Evolutionary conservation across 2,113 vertebrate genomes (phyloP), one percentile per base, ranked within the genome.

Genomic region (Apaloderma vittatum): DNA sequence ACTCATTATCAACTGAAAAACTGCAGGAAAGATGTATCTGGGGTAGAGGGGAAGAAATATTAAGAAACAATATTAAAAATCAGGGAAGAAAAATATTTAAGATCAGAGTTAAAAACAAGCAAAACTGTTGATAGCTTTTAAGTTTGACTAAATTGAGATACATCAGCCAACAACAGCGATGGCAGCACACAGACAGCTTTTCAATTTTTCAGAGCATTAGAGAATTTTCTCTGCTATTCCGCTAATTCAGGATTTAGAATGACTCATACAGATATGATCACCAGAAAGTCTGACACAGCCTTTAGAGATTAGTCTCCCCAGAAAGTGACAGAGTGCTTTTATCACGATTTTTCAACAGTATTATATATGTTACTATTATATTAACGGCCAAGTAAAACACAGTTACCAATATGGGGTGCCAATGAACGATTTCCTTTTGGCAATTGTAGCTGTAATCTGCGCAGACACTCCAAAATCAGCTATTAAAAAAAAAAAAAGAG

Each of bases 401-500:
- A 96, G 82, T 99, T 98, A 99, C 99, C 99, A 99, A 97, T 99
- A 99, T 34, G 99, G 99, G 11, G 99, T 99, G 97, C 99, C 99
- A 98, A 99, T 99, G 98, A 99, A 99, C 30, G 99, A 99, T 97
- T 99, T 99, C 98, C 99, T 99, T 98, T 99, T 99, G 83, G 99
- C 99, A 91, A 99, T 98, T 49, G 99, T 99, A 63, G 99, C 99
- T 92, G 99, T 99, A 98, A 99, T 99, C 98, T 99, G 99, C 68
- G 99, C 99, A 71, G 99, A 99, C 21, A 99, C 99, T 80, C 99
- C 99, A 97, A 99, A 99, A 97, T 99, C 99, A 96, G 99, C 99
- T 99, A 77, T 85, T 92, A 72, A 92, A 96, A 92, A 62, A 59
- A 62, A 76, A 80, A 79, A 88, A 91, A 83, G 57, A 10, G 13